Base-by-base conservation (phyloP, 2,113 vertebrate genomes). In the Psilopogon haemacephalus region DNA sequence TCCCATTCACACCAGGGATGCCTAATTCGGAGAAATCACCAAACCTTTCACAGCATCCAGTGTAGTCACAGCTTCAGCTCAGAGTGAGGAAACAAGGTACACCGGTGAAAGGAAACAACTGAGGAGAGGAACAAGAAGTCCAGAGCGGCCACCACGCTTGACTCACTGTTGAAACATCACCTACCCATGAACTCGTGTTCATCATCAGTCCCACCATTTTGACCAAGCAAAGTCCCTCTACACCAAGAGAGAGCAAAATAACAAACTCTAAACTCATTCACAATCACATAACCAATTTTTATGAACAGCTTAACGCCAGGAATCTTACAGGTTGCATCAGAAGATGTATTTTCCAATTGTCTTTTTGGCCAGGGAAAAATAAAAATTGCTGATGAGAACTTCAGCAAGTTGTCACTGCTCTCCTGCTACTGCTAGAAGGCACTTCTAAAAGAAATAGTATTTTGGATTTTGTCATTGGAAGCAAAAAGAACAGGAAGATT, bases 111-210 rank as follows among this genome's bases (percentile, higher is more conserved):
- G 28, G 50, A 40, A 90, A 69, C 17, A 72, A 37, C 6, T 8
- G 11, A n/a, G 26, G 23, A 79, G 35, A 72, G 30, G 63, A 88
- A 48, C 17, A 68, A 42, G 42, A 71, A 32, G 17, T 30, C 8
- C 55, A 40, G 30, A 65, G 20, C 3, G 69, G 58, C 11, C 63
- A 78, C 28, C 32, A 82, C 0, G 0, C 30, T 21, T 60, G 13
- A n/a, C 17, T 65, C 19, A 16, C 32, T 33, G 26, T 4, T 46
- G 23, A 65, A 90, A 58, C 30, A 73, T 12, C 50, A 73, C 15
- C 38, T 23, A 17, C 35, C 21, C 26, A 26, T 8, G 40, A 76
- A 48, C 5, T 8, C 32, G 9, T 3, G 63, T 9, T 50, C 44
- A 63, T 7, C 12, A 37, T 16, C 79, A 70, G 30, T 46, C 24